phyloP scores from a whole-genome alignment of 2,888 invertebrate genomes.

The Drosophila borealis region DNA sequence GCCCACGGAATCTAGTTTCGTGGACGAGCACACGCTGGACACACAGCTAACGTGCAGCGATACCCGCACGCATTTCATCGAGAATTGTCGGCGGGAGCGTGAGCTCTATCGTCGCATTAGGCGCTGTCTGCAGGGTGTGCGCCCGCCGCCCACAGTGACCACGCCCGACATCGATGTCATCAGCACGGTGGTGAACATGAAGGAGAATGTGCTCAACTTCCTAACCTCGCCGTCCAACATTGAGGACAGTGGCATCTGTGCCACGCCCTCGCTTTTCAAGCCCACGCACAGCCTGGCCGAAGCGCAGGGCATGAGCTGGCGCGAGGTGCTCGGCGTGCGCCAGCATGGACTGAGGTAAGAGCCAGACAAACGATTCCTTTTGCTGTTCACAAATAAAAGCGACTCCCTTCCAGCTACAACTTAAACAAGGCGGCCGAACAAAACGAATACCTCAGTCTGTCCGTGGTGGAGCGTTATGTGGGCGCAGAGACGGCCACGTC shows the following conservation, averaged over 20 bases:
- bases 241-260: slow-evolving; percentile 51
- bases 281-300: slow-evolving; percentile 81
- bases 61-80: slow-evolving; percentile 59
- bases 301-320: slow-evolving; percentile 86
- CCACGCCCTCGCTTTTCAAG: slow-evolving; percentile 67
- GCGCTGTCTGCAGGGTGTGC: slow-evolving; percentile 88
- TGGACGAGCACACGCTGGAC: slow-evolving; percentile 75
- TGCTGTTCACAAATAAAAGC: slow-evolving; percentile 9
- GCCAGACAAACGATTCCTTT: background rate
- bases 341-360: slow-evolving; percentile 90
- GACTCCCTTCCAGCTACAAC: slow-evolving; percentile 88
- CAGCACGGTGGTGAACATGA: slow-evolving; percentile 88
- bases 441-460: slow-evolving; percentile 88
- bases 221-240: slow-evolving; percentile 28
- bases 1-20: slow-evolving; percentile 78
- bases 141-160: slow-evolving; percentile 91
- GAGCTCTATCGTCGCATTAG: slow-evolving; percentile 85
- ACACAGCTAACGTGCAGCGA: slow-evolving; percentile 48
- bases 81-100: slow-evolving; percentile 79
- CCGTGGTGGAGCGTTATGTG: slow-evolving; percentile 89
- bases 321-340: slow-evolving; percentile 87
- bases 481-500: slow-evolving; percentile 91
- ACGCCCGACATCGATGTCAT: slow-evolving; percentile 88
- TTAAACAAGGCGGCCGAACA: slow-evolving; percentile 89
- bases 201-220: slow-evolving; percentile 85